Evolutionary conservation across 2,113 vertebrate genomes (phyloP), one percentile per base, ranked within the genome.

Genomic region (Daboia siamensis): DNA sequence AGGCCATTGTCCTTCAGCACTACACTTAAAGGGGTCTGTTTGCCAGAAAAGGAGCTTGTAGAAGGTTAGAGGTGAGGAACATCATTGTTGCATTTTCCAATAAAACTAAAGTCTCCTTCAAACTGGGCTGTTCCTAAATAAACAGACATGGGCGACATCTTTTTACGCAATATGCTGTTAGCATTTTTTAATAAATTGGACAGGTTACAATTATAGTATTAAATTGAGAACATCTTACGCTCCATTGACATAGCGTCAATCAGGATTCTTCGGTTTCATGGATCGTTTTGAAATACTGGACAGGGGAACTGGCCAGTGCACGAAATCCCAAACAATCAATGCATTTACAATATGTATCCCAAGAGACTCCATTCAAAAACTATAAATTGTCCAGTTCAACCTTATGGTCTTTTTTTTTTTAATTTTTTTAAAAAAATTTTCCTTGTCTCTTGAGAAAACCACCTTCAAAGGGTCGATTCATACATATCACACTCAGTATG

Each of bases 381-480:
- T 55, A 61, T n/a, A 88, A 0, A 61, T 91, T 95, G 86, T 90
- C 90, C 95, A 91, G 89, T 93, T 95, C 74, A 93, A 84, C 29
- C 95, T 55, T 93, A 95, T 90, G 91, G 96, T 95, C 88, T 91
- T 92, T 95, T 97, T 95, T 97, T 97, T 48, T 51, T 51, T 8
- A 51, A 26, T 61, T 69, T n/a, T 23, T n/a, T 64, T n/a, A n/a
- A n/a, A n/a, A n/a, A n/a, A n/a, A 12, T 64, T 64, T n/a, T n/a
- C 4, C 64, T 74, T 98, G 94, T 94, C 93, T 97, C 96, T 96
- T 97, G 95, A 96, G 94, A 98, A 98, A 98, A 97, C 95, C 97
- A 97, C 97, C 97, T 98, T 23, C 96, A 97, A 98, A 97, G 98
- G 98, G 98, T 96, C 98, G 97, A 98, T 98, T 97, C 96, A 96